Conservation (phyloP, 2,797 vertebrate genomes). For the Aldrovandia affinis region DNA sequence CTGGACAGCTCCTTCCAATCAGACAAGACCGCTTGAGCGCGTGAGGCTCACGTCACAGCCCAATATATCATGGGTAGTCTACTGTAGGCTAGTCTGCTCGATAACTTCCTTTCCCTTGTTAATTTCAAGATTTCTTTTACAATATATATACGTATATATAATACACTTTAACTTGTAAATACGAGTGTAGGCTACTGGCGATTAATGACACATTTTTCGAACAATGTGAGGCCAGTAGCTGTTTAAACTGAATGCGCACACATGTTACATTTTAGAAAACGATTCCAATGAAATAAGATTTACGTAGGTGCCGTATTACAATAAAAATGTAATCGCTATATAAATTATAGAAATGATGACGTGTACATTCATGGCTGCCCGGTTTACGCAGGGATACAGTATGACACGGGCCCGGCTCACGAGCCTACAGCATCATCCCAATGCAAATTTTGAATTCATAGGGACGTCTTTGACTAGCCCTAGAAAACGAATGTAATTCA, state of each 20-base stretch:
- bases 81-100: background rate
- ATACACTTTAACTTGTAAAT: too few species aligned
- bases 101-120: background rate
- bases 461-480: background rate
- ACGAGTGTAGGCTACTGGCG: too few species aligned
- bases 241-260: background rate
- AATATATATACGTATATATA: too few species aligned
- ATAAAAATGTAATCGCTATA: background rate
- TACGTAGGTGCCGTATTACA: background rate
- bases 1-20: constrained; percentile 79
- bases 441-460: background rate
- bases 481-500: background rate
- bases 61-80: constrained; percentile 1
- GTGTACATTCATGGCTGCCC: constrained; percentile 11
- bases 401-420: constrained; percentile 2
- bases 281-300: background rate
- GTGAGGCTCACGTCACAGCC: constrained; percentile 44
- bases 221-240: background rate
- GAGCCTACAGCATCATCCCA: background rate
- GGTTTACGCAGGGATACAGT: constrained; percentile 7
- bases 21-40: constrained; percentile 31
- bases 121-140: background rate
- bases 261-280: background rate
- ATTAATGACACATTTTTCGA: background rate
- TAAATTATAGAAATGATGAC: background rate